Conservation (phyloP, 1,140 invertebrate genomes). For the Lasioglossum baleicum region DNA sequence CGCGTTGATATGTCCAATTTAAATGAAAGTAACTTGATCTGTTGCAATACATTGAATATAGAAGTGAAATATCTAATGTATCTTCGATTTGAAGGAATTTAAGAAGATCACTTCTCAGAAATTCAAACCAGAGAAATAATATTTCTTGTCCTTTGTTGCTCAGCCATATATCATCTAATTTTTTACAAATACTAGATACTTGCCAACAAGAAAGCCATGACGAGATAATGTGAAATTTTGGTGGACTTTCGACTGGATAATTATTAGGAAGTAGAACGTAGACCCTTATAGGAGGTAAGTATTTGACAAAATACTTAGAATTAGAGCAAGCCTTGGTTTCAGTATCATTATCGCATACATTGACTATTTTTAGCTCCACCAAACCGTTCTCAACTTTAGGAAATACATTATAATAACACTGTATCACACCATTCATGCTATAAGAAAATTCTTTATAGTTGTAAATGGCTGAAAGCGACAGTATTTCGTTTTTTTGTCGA, state of each 20-base stretch:
- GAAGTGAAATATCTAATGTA: constrained; percentile 55
- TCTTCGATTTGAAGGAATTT: constrained; percentile 59
- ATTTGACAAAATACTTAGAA: constrained; percentile 10
- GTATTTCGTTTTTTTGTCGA: constrained; percentile 57
- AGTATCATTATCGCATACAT: neutral
- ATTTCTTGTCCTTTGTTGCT: constrained; percentile 78
- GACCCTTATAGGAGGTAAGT: constrained; percentile 56
- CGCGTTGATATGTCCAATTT: constrained; percentile 23
- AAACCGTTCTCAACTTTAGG: neutral
- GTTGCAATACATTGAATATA: constrained; percentile 20
- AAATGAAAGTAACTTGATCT: constrained; percentile 19
- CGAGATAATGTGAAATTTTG: constrained; percentile 46
- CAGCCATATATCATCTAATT: constrained; percentile 79
- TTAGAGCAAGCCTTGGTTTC: neutral
- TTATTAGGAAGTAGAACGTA: constrained; percentile 38
- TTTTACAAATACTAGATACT: constrained; percentile 56
- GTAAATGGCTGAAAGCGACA: constrained; percentile 53
- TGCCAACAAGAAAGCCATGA: constrained; percentile 59
- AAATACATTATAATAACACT: constrained; percentile 39
- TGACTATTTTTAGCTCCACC: neutral
- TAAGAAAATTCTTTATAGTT: constrained; percentile 48
- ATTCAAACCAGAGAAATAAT: constrained; percentile 80
- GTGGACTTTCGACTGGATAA: constrained; percentile 52
- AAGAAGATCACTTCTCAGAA: constrained; percentile 80
- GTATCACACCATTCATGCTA: neutral